Evolutionary conservation across 1,140 invertebrate genomes (phyloP).

Genomic region (Pemphigus obesinymphae): DNA sequence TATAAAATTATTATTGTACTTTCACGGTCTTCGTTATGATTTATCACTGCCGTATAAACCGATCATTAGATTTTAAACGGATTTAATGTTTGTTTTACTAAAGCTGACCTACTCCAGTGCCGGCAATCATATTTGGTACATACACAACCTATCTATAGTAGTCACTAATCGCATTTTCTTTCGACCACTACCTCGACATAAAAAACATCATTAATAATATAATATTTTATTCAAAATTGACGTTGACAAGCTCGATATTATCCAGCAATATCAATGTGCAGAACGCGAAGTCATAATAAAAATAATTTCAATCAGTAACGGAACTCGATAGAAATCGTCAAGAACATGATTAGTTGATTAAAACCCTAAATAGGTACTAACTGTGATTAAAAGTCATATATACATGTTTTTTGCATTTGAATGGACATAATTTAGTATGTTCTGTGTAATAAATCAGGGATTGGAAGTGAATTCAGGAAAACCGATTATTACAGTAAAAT

Average conservation of each 20-base stretch:
- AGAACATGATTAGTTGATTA: no score
- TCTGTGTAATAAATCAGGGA: no score
- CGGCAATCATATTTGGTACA: background rate
- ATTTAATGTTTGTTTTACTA: background rate
- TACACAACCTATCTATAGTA: background rate
- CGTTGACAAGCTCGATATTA: background rate
- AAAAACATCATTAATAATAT: background rate
- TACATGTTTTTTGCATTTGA: no score
- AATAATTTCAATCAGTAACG: no score
- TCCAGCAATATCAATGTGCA: no score
- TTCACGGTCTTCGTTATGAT: background rate
- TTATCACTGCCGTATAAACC: background rate
- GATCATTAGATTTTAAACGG: background rate
- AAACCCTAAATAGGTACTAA: no score
- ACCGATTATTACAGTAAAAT: no score
- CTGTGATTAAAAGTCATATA: no score
- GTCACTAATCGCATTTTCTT: background rate
- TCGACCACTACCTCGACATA: background rate
- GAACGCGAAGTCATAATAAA: no score
- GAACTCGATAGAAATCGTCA: no score
- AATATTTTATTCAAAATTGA: background rate
- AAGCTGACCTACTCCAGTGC: background rate
- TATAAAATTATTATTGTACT: background rate
- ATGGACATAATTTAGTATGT: no score
- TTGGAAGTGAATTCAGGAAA: no score